Evolutionary conservation across 2,113 vertebrate genomes (phyloP), one percentile per base, ranked within the genome.

Genomic region (Ictalurus furcatus): DNA sequence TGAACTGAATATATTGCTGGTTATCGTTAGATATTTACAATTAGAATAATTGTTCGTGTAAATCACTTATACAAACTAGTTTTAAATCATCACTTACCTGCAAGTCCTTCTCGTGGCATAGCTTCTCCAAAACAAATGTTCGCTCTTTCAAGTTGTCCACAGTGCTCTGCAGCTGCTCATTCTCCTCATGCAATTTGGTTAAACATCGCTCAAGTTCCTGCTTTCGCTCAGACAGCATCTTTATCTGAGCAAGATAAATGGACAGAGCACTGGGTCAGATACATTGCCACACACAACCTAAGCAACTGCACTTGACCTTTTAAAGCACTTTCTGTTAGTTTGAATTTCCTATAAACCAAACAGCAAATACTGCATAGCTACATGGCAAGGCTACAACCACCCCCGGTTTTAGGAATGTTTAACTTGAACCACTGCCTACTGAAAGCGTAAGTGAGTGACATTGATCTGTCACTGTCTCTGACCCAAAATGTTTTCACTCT

Each of bases 141-240:
- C 97, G 95, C 91, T 99, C 98, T 92, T 97, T 96, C 87, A 99
- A 96, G 85, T 97, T 95, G 67, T 98, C 98, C 92, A 97, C 96
- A 0, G 97, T 97, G 59, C 95, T 97, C 92, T 98, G 98, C 86
- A 99, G 96, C 91, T 98, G 94, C 92, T 97, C 96, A 0, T 99
- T 99, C 89, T 99, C 98, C 94, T 99, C 97, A 89, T 98, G 95
- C 92, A 97, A 95, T 88, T 96, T 93, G 11, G 95, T 96, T 80
- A 99, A 95, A 28, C 96, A 96, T n/a, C 93, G 96, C 90, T 99
- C 98, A 92, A 99, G 94, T 93, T 98, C 98, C 90, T 95, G 95
- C 93, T 99, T 99, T 90, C 97, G 96, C 92, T 99, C 97, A 0
- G 97, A 98, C 93, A 99, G 96, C 97, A 98, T 98, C 94, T 97